These are phyloP conservation scores for Subacronicta megacephala DNA, from an alignment of 2,888 invertebrate species.

Conservation along the genomic window DNA sequence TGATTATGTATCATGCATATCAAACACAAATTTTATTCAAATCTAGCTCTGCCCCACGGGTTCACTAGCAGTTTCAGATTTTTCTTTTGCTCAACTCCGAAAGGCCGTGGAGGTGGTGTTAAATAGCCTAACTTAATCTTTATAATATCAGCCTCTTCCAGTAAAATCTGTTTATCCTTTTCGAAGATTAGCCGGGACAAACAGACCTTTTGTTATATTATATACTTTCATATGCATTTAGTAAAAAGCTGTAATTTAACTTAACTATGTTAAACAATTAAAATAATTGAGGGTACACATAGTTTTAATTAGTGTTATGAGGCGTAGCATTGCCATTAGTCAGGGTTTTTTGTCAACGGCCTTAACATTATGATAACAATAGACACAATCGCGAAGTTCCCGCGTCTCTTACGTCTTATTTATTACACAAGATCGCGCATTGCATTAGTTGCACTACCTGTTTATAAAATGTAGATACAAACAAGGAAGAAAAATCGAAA, in stretches of 20 bases:
- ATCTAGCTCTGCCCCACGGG: too few relatives aligned
- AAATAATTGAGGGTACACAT: slow-evolving; percentile 28
- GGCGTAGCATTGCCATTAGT: slow-evolving; percentile 59
- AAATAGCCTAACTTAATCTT: too few relatives aligned
- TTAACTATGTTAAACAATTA: neutral
- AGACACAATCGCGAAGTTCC: slow-evolving; percentile 80
- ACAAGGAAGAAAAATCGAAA: slow-evolving; percentile 73
- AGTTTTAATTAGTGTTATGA: slow-evolving; percentile 17
- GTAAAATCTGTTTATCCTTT: too few relatives aligned
- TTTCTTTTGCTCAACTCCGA: too few relatives aligned
- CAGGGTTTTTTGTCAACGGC: slow-evolving; percentile 73
- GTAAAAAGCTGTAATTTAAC: too few relatives aligned
- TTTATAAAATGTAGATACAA: slow-evolving; percentile 61
- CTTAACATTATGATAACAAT: slow-evolving; percentile 86
- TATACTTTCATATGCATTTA: too few relatives aligned
- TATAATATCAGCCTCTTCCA: too few relatives aligned
- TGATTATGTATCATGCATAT: neutral
- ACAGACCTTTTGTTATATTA: too few relatives aligned
- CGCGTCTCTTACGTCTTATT: slow-evolving; percentile 84
- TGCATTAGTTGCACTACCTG: slow-evolving; percentile 71
- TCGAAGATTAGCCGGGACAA: too few relatives aligned
- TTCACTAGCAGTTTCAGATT: too few relatives aligned
- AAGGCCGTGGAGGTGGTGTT: too few relatives aligned
- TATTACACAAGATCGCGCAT: slow-evolving; percentile 82
- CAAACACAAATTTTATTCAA: neutral